Evolutionary conservation across 2,113 vertebrate genomes (phyloP).

Genomic region (Callocephalon fimbriatum): DNA sequence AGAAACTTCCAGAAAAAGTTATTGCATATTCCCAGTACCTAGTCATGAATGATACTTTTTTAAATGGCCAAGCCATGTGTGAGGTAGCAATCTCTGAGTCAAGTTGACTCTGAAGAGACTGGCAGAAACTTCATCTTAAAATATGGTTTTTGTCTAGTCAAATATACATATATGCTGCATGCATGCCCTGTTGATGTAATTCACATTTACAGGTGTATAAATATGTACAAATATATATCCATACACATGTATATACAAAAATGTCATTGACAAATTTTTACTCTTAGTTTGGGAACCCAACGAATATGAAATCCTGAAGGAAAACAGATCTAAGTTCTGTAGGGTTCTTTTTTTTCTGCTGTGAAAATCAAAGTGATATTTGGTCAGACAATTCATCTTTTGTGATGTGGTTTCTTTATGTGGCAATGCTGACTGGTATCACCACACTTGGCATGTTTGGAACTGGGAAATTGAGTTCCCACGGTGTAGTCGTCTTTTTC

Average conservation of each 20-base stretch:
- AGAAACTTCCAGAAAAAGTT: background rate
- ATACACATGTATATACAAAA: background rate
- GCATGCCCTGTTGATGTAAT: background rate
- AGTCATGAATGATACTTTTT: background rate
- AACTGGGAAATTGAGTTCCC: background rate
- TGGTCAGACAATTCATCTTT: conserved; percentile 27
- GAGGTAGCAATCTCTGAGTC: background rate
- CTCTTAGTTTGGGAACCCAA: background rate
- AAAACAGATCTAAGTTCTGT: background rate
- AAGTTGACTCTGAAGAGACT: background rate
- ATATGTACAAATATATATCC: background rate
- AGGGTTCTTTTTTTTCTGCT: background rate
- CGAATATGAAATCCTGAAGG: background rate
- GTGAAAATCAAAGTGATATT: background rate
- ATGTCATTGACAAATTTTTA: background rate
- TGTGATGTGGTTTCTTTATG: background rate
- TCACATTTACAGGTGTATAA: background rate
- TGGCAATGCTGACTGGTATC: background rate
- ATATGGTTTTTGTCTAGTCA: background rate
- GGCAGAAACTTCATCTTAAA: background rate
- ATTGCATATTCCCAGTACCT: background rate
- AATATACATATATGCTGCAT: background rate
- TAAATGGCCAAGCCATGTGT: background rate
- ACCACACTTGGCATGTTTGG: background rate
- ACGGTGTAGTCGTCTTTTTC: background rate